Percentiles rank a stretch among this genome's conserved stretches.
These are phyloP conservation scores for Ceratina australensis DNA, from an alignment of 1,140 invertebrate genomes.

Conservation along the genomic window DNA sequence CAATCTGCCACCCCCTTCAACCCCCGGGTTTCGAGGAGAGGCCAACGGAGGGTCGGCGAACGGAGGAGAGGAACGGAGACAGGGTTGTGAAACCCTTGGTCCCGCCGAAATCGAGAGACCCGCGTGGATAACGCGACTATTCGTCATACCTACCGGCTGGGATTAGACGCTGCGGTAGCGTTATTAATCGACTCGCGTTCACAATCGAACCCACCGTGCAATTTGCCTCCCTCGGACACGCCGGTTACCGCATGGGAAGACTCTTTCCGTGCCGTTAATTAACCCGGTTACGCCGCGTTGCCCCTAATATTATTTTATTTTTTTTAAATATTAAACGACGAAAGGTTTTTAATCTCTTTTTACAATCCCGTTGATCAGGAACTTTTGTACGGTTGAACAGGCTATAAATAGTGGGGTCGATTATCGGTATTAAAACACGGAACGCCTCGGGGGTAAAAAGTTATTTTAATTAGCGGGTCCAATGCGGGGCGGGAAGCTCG, in stretches of 20 bases:
- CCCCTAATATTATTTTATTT: no score
- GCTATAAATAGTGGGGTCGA: slow-evolving; percentile 49
- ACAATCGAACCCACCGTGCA: neutral
- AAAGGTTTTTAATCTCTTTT: no score
- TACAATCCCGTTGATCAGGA: no score
- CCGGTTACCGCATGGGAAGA: neutral
- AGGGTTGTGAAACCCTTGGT: slow-evolving; percentile 52
- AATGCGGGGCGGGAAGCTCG: slow-evolving; percentile 14
- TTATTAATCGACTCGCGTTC: slow-evolving; percentile 54
- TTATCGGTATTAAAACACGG: slow-evolving; percentile 39
- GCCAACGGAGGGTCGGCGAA: slow-evolving; percentile 15
- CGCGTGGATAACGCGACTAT: slow-evolving; percentile 70
- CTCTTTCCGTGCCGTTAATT: slow-evolving; percentile 32
- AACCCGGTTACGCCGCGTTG: neutral
- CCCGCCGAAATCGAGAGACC: slow-evolving; percentile 63
- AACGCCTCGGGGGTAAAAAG: slow-evolving; percentile 33
- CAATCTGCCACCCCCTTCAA: slow-evolving; percentile 77
- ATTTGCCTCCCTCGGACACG: neutral
- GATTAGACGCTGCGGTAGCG: slow-evolving; percentile 53
- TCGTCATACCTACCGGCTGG: slow-evolving; percentile 66
- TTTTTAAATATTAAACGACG: no score
- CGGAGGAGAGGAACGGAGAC: slow-evolving; percentile 21
- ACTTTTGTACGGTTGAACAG: neutral
- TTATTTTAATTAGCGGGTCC: slow-evolving; percentile 40
- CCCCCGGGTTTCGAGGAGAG: slow-evolving; percentile 49